These are phyloP conservation scores for Spermophilus dauricus DNA, from an alignment of 2,113 vertebrate genomes.

Conservation along the genomic window DNA sequence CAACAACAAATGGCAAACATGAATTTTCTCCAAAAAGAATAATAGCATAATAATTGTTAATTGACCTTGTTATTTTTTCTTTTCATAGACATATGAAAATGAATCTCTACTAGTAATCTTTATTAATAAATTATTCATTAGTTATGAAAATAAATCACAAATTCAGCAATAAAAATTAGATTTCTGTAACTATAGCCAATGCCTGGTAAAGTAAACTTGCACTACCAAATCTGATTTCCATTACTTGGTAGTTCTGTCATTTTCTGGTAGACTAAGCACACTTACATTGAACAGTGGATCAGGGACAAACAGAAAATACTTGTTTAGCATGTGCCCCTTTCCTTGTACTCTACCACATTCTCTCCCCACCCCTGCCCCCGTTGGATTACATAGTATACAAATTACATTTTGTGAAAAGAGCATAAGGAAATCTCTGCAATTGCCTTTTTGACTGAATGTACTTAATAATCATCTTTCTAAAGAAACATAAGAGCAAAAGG, in stretches of 20 bases:
- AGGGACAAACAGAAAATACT: background rate
- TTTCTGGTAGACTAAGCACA: background rate
- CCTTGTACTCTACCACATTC: background rate
- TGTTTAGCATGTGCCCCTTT: background rate
- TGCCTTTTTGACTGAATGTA: slow-evolving; percentile 72
- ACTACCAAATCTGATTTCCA: background rate
- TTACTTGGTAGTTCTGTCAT: slow-evolving; percentile 12
- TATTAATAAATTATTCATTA: slow-evolving; percentile 34
- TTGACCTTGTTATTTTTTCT: slow-evolving; percentile 9
- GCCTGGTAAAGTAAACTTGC: background rate
- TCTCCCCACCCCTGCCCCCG: background rate
- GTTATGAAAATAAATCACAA: slow-evolving; percentile 62
- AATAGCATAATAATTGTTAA: background rate
- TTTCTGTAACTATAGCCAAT: slow-evolving; percentile 15
- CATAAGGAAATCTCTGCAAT: slow-evolving; percentile 23
- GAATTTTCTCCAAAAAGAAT: background rate
- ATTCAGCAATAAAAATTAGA: background rate
- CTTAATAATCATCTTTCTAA: slow-evolving; percentile 77
- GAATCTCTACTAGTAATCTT: slow-evolving; percentile 42
- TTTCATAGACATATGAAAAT: background rate
- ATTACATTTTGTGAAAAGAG: slow-evolving; percentile 68
- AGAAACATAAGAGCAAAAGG: slow-evolving; percentile 68
- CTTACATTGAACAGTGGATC: background rate
- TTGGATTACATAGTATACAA: slow-evolving; percentile 73
- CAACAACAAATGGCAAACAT: background rate